These are phyloP conservation scores for Sebastes nivosus DNA, from an alignment of 2,797 vertebrate species.

Conservation along the genomic window DNA sequence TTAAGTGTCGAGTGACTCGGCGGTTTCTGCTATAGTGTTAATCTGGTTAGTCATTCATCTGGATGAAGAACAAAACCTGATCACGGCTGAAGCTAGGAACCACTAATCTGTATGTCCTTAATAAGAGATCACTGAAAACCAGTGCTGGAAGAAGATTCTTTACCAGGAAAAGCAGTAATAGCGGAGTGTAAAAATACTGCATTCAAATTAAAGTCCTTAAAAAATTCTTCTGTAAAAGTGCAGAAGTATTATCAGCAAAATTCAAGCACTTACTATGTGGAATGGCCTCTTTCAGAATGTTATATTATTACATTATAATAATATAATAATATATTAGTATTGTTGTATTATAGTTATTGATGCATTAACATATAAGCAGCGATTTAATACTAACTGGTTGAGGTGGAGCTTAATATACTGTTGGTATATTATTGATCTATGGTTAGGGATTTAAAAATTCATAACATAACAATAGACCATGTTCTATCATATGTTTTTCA, in stretches of 20 bases:
- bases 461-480: background rate
- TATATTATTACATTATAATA: rapidly evolving
- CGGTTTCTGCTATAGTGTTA: background rate
- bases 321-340: too few species aligned
- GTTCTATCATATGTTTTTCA: background rate
- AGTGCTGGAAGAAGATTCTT: background rate
- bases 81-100: background rate
- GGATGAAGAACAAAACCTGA: background rate
- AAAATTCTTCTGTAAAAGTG: background rate
- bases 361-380: background rate
- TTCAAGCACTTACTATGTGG: background rate
- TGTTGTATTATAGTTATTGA: too few species aligned
- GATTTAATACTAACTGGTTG: background rate
- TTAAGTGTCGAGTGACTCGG: background rate
- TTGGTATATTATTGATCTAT: too few species aligned
- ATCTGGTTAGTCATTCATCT: constrained; percentile 32
- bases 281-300: background rate
- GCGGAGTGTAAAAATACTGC: background rate
- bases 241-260: background rate
- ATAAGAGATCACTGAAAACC: background rate
- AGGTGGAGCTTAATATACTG: background rate
- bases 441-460: too few species aligned
- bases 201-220: background rate
- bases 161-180: background rate
- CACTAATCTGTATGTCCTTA: background rate